Evolutionary conservation across 2,888 invertebrate species (phyloP), one percentile per base, ranked within the genome.

Genomic region (Cheilosia urbana): DNA sequence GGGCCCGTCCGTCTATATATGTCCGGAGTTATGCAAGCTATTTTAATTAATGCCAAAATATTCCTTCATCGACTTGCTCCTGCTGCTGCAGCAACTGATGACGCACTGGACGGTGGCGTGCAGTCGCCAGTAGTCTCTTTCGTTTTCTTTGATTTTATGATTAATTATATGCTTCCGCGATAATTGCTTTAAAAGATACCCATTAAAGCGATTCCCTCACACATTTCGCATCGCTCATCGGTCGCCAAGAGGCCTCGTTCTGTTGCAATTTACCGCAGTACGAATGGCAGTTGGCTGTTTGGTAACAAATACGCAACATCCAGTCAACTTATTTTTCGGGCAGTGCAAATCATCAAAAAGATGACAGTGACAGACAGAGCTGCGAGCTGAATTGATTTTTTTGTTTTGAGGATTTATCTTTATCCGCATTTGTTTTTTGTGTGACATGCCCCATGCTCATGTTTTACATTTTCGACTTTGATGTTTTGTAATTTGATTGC

Each of bases 151-250:
- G 84, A 84, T 80, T 80, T 84, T 80, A 71, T 76, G 80, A 84
- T 84, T 84, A 84, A 84, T 80, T 84, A 47, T 75, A 84, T 80
- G 80, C 75, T 84, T 84, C 84, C 79, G 84, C 49, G 84, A 84
- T 84, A 84, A 84, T 84, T 84, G 84, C 71, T 79, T 84, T 69
- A 76, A 84, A 79, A 84, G 80, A 84, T 80, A 84, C 80, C 84
- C 84, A 84, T 84, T 80, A 80, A 79, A 75, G 79, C 60, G 79
- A 66, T 71, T 71, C 80, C 45, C 69, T 84, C 62, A 69, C 82
- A 68, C 82, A 76, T 76, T 63, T 68, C 73, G 55, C 45, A 47
- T 42, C 57, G 71, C 21, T 45, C 49, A 15, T 49, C 15, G 68
- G 66, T n/a, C 47, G 15, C 15, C 17, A 37, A 21, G 51, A 27